Base-by-base conservation (phyloP, 2,113 vertebrate genomes). In the Siphamia tubifer region DNA sequence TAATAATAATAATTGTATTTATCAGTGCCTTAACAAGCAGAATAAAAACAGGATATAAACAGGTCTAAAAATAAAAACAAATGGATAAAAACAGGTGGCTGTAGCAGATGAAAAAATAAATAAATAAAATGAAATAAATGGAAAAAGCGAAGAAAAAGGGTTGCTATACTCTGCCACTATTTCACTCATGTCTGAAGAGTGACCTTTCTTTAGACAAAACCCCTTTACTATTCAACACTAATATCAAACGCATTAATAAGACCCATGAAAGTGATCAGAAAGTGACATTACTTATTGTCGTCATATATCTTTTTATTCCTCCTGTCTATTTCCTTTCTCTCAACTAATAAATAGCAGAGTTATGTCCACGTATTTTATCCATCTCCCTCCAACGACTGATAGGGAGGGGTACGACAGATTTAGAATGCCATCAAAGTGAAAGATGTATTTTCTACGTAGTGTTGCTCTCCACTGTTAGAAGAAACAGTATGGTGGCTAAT, bases 161-260 rank as follows among this genome's bases (percentile, higher is more conserved):
- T 19, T 48, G 27, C 21, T 25, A 23, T 13, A 7, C 27, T 35
- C 15, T 31, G 28, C 68, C 57, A 48, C 61, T 73, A 70, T 73
- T 69, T 68, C 5, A 2, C 20, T 44, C 28, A 9, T 12, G 71
- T 76, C 34, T 54, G 10, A 62, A 19, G 20, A 49, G 47, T 78
- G 64, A 77, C 79, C 77, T 81, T 77, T 71, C 49, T 61, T 64
- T 71, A 44, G 23, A 32, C 7, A 48, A 42, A 70, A 39, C 15
- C 53, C 38, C 51, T 63, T 81, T 82, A 78, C 84, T 76, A 85
- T 88, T 86, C 76, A 68, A 30, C 34, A 30, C 43, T 86, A 58
- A 77, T 83, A 73, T 79, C 36, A 68, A 63, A 83, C 71, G 54
- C 56, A 69, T 73, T 69, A 79, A 69, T 80, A 39, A 72, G 64